Conservation (phyloP, 2,888 invertebrate genomes). For the Lomographa bimaculata region DNA sequence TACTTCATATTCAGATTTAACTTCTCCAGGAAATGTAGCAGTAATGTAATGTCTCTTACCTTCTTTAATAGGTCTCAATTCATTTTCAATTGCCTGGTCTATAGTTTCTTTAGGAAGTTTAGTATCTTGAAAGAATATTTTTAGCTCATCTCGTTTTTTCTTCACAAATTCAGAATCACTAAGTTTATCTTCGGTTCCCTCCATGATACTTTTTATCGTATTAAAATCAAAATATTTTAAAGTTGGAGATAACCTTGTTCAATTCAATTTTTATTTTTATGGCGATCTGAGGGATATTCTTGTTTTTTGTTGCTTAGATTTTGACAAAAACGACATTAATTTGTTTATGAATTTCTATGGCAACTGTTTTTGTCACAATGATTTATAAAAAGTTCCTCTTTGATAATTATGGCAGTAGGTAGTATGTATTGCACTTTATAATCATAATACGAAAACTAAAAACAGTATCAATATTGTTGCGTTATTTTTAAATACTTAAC, state of each 20-base stretch:
- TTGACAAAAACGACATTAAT: slow-evolving; percentile 1
- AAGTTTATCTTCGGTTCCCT: slow-evolving; percentile 36
- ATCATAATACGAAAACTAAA: too few species aligned
- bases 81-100: slow-evolving; percentile 67
- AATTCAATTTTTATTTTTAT: too few species aligned
- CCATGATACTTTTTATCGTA: slow-evolving; percentile 44
- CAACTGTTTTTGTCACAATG: too few species aligned
- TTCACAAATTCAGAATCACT: slow-evolving; percentile 49
- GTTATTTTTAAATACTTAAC: too few species aligned
- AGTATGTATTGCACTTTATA: too few species aligned
- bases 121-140: slow-evolving; percentile 60
- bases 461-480: too few species aligned
- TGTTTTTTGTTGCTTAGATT: too few species aligned
- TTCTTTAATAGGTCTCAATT: slow-evolving; percentile 54
- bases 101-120: slow-evolving; percentile 58
- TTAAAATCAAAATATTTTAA: too few species aligned
- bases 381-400: too few species aligned
- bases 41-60: slow-evolving; percentile 60
- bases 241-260: too few species aligned
- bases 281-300: too few species aligned
- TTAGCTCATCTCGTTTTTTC: slow-evolving; percentile 60
- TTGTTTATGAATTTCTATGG: slow-evolving; percentile 47
- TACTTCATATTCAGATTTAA: slow-evolving; percentile 70
- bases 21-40: slow-evolving; percentile 56
- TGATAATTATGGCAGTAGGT: too few species aligned